Evolutionary conservation across 2,113 vertebrate species (phyloP).

Genomic region (Ginglymostoma cirratum): DNA sequence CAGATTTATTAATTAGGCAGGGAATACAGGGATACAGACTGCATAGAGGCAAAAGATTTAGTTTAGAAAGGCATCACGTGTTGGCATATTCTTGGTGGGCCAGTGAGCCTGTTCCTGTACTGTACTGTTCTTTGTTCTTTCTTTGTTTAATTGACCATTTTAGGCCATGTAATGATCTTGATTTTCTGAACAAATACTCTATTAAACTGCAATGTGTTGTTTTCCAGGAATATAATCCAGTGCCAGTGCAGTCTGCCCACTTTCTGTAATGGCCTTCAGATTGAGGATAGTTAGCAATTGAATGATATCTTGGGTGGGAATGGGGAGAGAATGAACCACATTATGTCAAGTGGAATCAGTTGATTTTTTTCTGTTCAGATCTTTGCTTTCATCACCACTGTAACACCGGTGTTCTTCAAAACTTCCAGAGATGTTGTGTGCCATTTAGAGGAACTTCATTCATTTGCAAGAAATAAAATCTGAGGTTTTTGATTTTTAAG

Average conservation of each 20-base stretch:
- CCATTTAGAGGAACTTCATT: background rate
- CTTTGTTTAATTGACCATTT: background rate
- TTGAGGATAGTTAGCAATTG: background rate
- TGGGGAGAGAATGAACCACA: background rate
- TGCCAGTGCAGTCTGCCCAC: background rate
- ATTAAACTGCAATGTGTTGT: background rate
- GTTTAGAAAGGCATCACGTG: no score
- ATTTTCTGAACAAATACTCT: background rate
- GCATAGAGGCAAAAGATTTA: no score
- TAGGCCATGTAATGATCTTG: background rate
- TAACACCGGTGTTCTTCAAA: background rate
- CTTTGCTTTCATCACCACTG: background rate
- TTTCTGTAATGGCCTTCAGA: background rate
- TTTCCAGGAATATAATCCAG: background rate
- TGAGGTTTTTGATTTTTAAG: background rate
- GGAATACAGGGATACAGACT: no score
- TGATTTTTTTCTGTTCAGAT: background rate
- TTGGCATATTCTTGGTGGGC: no score
- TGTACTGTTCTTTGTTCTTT: no score
- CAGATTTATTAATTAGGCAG: no score
- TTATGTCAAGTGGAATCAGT: background rate
- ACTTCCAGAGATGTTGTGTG: background rate
- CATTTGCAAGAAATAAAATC: background rate
- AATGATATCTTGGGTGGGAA: background rate
- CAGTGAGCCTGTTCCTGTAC: no score